Percentiles rank a stretch among this genome's conserved stretches.
Evolutionary conservation across 1,140 invertebrate species (phyloP).

Genomic region (Ruditapes philippinarum): DNA sequence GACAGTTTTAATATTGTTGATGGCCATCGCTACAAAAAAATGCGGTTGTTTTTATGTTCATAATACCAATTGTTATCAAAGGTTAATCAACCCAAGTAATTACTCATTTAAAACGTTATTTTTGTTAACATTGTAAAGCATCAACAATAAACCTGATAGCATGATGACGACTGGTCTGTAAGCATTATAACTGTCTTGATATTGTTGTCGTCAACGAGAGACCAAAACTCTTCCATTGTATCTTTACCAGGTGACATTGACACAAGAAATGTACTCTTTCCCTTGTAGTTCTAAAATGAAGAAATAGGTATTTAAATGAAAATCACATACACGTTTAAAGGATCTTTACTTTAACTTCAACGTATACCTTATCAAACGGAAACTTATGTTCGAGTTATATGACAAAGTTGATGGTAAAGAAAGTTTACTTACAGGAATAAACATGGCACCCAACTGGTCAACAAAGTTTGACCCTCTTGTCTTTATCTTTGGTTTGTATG

Average conservation of each 20-base stretch:
- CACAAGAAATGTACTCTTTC: slow-evolving; percentile 19
- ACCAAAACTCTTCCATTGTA: slow-evolving; percentile 42
- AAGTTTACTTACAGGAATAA: slow-evolving; percentile 5
- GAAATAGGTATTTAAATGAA: not conserved
- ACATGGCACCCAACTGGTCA: not conserved
- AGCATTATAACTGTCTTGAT: slow-evolving; percentile 39
- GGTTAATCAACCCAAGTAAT: no score
- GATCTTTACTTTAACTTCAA: not conserved
- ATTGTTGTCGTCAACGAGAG: slow-evolving; percentile 13
- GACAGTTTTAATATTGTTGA: no score
- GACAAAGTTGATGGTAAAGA: not conserved
- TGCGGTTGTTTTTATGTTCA: no score
- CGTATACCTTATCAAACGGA: not conserved
- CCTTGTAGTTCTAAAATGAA: slow-evolving; percentile 19
- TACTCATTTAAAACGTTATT: no score
- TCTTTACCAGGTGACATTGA: not conserved
- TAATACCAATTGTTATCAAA: no score
- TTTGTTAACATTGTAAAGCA: no score
- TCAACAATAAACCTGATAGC: slow-evolving; percentile 20
- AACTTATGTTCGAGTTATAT: not conserved
- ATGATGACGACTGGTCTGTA: not conserved
- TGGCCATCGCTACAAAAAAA: no score
- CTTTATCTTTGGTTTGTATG: slow-evolving; percentile 2
- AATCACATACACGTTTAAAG: not conserved
- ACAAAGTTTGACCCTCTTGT: slow-evolving; percentile 10